Percentiles rank a stretch among this genome's conserved stretches.
These are phyloP conservation scores for Lycaon pictus DNA, from an alignment of 2,113 vertebrate species.

Conservation along the genomic window DNA sequence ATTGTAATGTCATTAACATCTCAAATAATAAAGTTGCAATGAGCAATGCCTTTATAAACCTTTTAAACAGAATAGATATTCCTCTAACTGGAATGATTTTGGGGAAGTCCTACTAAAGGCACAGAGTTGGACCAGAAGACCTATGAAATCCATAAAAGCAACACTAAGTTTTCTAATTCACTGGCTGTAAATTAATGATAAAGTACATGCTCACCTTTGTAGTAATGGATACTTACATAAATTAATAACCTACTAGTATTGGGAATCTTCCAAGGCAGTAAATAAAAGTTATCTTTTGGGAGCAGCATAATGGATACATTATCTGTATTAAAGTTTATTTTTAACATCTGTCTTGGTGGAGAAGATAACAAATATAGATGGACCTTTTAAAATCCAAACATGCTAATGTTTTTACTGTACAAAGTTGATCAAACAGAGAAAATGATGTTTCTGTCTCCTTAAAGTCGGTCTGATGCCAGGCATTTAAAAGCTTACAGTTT, in stretches of 20 bases:
- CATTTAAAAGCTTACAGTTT: slow-evolving; percentile 81
- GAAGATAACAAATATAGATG: slow-evolving; percentile 61
- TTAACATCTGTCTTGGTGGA: slow-evolving; percentile 45
- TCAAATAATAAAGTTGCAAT: not conserved
- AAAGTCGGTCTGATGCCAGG: slow-evolving; percentile 7
- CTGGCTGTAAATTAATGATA: not conserved
- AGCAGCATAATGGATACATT: slow-evolving; percentile 64
- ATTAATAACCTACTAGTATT: slow-evolving; percentile 65
- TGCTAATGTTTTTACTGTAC: slow-evolving; percentile 50
- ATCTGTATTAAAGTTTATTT: slow-evolving; percentile 75
- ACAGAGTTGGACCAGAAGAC: not conserved
- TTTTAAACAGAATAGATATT: not conserved
- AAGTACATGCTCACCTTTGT: slow-evolving; percentile 50
- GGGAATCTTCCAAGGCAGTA: slow-evolving; percentile 56
- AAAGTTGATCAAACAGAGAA: not conserved
- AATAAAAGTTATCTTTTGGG: slow-evolving; percentile 59
- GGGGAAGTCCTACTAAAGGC: not conserved
- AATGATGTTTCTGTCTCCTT: slow-evolving; percentile 35
- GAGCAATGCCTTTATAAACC: not conserved
- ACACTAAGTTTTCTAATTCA: not conserved
- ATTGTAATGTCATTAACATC: not conserved
- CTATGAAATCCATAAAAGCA: not conserved
- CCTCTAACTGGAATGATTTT: not conserved
- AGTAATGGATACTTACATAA: slow-evolving; percentile 40
- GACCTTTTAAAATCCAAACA: slow-evolving; percentile 55